Evolutionary conservation across 30 jellyfish, hydroid and myxozoan genomes (phyloP), one percentile per base, ranked within the genome.

Genomic region (Cassiopea xamachana): DNA sequence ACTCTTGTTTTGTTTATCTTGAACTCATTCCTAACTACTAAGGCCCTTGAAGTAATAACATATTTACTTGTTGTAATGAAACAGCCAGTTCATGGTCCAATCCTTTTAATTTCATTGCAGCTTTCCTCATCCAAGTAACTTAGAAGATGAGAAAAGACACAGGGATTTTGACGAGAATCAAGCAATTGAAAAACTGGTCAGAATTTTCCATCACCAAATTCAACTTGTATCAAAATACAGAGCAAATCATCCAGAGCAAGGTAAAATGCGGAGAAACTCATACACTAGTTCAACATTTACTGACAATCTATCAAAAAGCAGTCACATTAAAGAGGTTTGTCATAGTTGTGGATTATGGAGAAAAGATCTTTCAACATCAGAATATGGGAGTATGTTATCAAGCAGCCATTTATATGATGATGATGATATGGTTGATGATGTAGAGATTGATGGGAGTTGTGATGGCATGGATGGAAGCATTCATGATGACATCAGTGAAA

Each of bases 321-420:
- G 74, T 43, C 39, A 49, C 13, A 12, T 59, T 1, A 47, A 5
- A 50, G 51, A 18, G n/a, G 68, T 7, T 27, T 87, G 97, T 76
- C 62, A 39, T 18, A 27, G 79, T 17, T 90, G 97, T 82, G 97
- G 97, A 19, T 68, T 90, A n/a, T 47, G 27, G 46, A 90, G 76
- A 79, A 75, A 71, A 58, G 87, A 61, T 17, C 12, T 43, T 2
- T 15, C 84, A 43, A 80, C 92, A 7, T 90, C 97, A 39, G 97
- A 90, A 67, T 90, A 90, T 90, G 97, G 97, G 8, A 68, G 92
- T 48, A 50, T 90, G 89, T 79, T 92, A 59, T 44, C 92, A 72
- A 69, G n/a, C 48, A 82, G 92, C 64, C 14, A 39, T 4, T 39
- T 46, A 12, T 81, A 14, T 48, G 80, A 61, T 2, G 60, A 61